Base-by-base conservation (phyloP, 53 echinoderm and acorn worm species). In the Echinarachnius parma region DNA sequence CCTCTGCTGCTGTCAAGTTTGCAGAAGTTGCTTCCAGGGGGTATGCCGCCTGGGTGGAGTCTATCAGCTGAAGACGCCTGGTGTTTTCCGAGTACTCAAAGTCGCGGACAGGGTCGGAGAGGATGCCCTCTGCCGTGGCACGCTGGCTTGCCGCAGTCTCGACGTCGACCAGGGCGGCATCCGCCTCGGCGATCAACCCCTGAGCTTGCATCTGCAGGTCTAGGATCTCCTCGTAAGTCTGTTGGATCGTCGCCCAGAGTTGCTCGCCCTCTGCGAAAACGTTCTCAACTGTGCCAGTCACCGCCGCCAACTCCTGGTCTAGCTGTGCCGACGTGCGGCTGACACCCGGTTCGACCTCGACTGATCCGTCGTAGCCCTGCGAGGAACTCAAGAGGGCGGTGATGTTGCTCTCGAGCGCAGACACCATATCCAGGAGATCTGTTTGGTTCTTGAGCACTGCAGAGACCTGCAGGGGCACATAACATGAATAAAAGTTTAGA, bases 171-270 rank as follows among this genome's bases (percentile, higher is more conserved):
- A 60, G 23, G 24, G 42, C 2, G 9, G 50, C 28, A 20, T 54
- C 52, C 5, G 63, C 31, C 8, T 62, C 74, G 4, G 54, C 27
- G 14, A 62, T 39, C 39, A 72, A 23, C 77, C 69, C 34, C 74
- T 57, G 74, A n/a, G 62, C 39, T 36, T 39, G 55, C 16, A 18
- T 42, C 44, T 72, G 56, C 8, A 42, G 39, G 74, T 55, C 74
- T 24, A 37, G 25, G 35, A 56, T 28, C 21, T 27, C 39, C 1
- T 49, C 29, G 23, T 74, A 74, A 27, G 74, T 19, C 31, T 31
- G 49, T 72, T 85, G 90, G 16, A 90, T 82, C 2, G 9, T 60
- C 15, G 45, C 9, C 89, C 86, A 89, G 4, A 82, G 60, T 30
- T 30, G 61, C 10, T 83, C 71, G 1, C 64, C 86, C 11, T 61